Evolutionary conservation across 2,113 vertebrate species (phyloP).

Genomic region (Chloropsis hardwickii): DNA sequence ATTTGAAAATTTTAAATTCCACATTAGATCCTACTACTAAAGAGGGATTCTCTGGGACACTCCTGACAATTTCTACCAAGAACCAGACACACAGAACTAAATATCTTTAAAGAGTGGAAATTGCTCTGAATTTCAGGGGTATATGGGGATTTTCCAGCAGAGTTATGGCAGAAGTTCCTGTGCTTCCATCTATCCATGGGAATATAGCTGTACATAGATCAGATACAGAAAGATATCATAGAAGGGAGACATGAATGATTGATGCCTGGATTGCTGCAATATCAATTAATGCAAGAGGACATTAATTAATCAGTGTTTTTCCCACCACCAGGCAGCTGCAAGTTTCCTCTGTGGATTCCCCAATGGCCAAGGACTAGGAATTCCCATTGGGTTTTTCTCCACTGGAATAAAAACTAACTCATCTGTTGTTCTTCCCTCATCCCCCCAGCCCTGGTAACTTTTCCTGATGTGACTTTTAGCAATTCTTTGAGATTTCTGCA

Average conservation of each 20-base stretch:
- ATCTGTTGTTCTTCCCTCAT: background rate
- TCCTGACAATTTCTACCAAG: background rate
- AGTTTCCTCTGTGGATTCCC: background rate
- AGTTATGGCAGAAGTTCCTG: background rate
- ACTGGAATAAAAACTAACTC: background rate
- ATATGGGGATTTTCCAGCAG: background rate
- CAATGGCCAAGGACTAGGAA: background rate
- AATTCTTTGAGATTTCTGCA: background rate
- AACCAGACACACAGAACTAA: background rate
- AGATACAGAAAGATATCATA: fast-evolving
- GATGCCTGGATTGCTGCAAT: background rate
- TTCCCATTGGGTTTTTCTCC: background rate
- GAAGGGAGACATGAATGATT: background rate
- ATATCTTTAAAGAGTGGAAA: background rate
- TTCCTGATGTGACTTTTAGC: background rate
- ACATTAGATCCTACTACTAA: background rate
- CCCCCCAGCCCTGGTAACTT: background rate
- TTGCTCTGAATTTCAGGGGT: background rate
- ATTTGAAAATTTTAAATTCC: background rate
- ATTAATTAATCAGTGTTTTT: background rate
- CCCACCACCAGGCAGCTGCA: background rate
- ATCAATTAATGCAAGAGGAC: background rate
- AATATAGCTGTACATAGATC: fast-evolving
- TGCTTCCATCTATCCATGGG: background rate
- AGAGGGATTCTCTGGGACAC: background rate